Evolutionary conservation across 2,113 vertebrate genomes (phyloP).

Genomic region (Ailuropoda melanoleuca): DNA sequence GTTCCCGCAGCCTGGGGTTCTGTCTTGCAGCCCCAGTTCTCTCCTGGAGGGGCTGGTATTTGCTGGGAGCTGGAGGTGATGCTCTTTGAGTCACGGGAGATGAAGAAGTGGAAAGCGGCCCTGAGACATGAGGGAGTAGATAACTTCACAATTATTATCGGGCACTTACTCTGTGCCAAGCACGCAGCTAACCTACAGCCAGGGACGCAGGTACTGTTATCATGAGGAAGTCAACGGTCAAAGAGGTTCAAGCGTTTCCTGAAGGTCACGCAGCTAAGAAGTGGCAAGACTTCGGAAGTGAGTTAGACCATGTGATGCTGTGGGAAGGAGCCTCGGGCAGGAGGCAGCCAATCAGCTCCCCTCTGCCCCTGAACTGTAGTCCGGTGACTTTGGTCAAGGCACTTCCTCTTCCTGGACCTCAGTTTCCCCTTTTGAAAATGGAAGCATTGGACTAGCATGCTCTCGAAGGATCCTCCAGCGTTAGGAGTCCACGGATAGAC

Average conservation of each 20-base stretch:
- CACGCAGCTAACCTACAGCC: accelerated
- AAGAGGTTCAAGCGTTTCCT: neutral
- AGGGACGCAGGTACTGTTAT: accelerated
- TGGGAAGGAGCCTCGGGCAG: neutral
- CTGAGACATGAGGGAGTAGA: accelerated
- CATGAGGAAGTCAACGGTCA: accelerated
- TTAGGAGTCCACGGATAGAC: constrained; percentile 12
- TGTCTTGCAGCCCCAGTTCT: neutral
- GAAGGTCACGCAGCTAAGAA: neutral
- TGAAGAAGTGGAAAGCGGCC: neutral
- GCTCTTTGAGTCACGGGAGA: neutral
- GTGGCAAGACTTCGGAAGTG: neutral
- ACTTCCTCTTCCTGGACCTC: neutral
- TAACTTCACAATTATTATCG: accelerated
- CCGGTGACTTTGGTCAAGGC: neutral
- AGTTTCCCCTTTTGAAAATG: neutral
- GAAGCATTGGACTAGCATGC: neutral
- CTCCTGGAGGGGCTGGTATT: neutral
- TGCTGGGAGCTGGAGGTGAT: neutral
- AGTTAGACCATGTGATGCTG: accelerated
- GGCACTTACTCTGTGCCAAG: too few relatives aligned
- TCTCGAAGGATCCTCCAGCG: neutral
- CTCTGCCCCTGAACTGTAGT: neutral
- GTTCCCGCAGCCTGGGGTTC: accelerated
- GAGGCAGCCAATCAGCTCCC: neutral